Evolutionary conservation across 2,113 vertebrate species (phyloP).

Genomic region (Erinaceus europaeus): DNA sequence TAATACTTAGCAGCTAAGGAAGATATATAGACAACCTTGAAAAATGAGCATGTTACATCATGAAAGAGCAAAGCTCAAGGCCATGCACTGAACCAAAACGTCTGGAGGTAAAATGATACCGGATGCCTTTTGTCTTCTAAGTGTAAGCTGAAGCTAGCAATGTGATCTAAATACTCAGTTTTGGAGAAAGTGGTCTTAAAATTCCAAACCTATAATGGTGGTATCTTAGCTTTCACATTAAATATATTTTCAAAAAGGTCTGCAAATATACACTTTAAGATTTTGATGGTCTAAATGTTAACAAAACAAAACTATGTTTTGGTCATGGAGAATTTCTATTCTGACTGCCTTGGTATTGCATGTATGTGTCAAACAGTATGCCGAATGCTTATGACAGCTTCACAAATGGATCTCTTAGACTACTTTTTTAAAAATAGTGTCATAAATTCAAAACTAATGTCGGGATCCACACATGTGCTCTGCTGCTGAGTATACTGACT

Average conservation of each 20-base stretch:
- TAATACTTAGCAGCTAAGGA: background rate
- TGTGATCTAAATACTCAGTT: background rate
- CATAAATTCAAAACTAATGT: too few species aligned
- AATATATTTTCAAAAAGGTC: background rate
- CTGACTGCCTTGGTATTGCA: background rate
- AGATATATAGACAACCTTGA: background rate
- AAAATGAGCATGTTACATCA: background rate
- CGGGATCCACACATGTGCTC: too few species aligned
- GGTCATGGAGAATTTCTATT: background rate
- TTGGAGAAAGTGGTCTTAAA: background rate
- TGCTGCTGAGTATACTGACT: too few species aligned
- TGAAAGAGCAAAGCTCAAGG: background rate
- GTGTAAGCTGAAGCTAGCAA: background rate
- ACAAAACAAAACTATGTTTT: background rate
- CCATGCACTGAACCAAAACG: background rate
- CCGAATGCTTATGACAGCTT: background rate
- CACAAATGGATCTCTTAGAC: background rate
- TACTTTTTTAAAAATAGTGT: background rate
- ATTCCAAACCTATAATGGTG: background rate
- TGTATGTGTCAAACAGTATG: background rate
- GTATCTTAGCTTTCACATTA: background rate
- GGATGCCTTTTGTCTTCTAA: background rate
- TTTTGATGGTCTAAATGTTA: background rate
- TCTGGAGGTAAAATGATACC: background rate
- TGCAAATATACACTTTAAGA: background rate